Conservation (phyloP, 2,797 vertebrate genomes). For the Buphagus erythrorhynchus region DNA sequence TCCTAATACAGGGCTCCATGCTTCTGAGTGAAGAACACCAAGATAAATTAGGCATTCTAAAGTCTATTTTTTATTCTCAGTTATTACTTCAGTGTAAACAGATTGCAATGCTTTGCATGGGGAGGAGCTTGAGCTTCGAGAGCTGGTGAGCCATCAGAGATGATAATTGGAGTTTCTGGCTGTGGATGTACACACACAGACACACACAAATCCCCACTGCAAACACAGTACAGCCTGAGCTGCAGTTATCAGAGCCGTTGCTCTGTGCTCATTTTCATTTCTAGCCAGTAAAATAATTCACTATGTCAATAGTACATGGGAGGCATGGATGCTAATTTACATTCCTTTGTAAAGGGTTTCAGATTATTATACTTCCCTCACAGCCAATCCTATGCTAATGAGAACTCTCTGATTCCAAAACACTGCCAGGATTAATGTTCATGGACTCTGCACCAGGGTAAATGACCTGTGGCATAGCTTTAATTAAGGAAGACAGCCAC, state of each 20-base stretch:
- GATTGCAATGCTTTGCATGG: neutral
- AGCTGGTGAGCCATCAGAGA: neutral
- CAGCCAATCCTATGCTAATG: conserved; percentile 42
- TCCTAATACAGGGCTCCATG: neutral
- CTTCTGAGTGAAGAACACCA: neutral
- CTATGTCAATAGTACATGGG: conserved; percentile 41
- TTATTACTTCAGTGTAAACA: conserved; percentile 13
- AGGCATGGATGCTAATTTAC: conserved; percentile 48
- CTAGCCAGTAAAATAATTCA: conserved; percentile 47
- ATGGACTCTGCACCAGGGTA: conserved; percentile 14
- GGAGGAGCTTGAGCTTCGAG: neutral
- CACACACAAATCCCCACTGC: neutral
- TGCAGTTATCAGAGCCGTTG: neutral
- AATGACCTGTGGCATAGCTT: conserved; percentile 62
- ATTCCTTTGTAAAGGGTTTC: conserved; percentile 53
- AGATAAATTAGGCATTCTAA: neutral
- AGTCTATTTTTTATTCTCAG: neutral
- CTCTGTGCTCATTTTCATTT: conserved; percentile 5
- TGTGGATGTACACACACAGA: neutral
- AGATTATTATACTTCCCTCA: conserved; percentile 24
- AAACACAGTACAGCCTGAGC: neutral
- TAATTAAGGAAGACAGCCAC: conserved; percentile 64
- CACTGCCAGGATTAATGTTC: conserved; percentile 45
- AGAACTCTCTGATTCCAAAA: conserved; percentile 50
- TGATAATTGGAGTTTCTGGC: conserved; percentile 4